phyloP scores from a whole-genome alignment of 2,797 vertebrate species.

The Arrhamphus sclerolepis region DNA sequence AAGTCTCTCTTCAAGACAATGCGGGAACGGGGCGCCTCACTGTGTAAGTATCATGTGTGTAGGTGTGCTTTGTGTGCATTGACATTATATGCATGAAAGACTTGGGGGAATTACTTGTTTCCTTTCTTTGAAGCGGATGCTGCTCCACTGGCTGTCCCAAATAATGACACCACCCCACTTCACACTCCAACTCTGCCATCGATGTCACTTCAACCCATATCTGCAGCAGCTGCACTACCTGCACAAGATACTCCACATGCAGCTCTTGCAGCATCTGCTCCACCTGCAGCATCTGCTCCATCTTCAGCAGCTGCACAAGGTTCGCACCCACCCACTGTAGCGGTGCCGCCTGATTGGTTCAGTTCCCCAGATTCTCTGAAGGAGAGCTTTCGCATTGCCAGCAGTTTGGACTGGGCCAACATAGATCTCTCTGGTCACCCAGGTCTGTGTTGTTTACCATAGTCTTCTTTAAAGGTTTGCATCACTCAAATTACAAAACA shows the following conservation, averaged over 20 bases:
- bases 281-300: slow-evolving; percentile 6
- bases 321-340: slow-evolving; percentile 66
- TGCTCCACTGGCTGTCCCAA: slow-evolving; percentile 39
- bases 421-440: slow-evolving; percentile 95
- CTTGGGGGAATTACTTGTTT: neutral
- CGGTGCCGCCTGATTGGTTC: slow-evolving; percentile 92
- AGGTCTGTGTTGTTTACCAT: slow-evolving; percentile 80
- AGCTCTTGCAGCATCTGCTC: slow-evolving; percentile 5
- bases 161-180: slow-evolving; percentile 76
- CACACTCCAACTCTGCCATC: slow-evolving; percentile 83
- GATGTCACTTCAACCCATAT: slow-evolving; percentile 69
- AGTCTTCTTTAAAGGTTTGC: slow-evolving; percentile 3
- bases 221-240: slow-evolving; percentile 7
- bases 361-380: slow-evolving; percentile 92
- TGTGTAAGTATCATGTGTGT: slow-evolving; percentile 71
- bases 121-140: slow-evolving; percentile 72
- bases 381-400: slow-evolving; percentile 97
- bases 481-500: slow-evolving; percentile 8
- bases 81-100: neutral
- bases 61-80: neutral
- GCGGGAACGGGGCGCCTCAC: slow-evolving; percentile 88
- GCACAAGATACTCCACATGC: slow-evolving; percentile 5
- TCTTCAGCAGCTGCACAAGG: slow-evolving; percentile 7
- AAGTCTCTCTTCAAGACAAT: slow-evolving; percentile 94
- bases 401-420: slow-evolving; percentile 94